These are phyloP conservation scores for Rhinophrynus dorsalis DNA, from an alignment of 2,797 vertebrate genomes.

Conservation along the genomic window DNA sequence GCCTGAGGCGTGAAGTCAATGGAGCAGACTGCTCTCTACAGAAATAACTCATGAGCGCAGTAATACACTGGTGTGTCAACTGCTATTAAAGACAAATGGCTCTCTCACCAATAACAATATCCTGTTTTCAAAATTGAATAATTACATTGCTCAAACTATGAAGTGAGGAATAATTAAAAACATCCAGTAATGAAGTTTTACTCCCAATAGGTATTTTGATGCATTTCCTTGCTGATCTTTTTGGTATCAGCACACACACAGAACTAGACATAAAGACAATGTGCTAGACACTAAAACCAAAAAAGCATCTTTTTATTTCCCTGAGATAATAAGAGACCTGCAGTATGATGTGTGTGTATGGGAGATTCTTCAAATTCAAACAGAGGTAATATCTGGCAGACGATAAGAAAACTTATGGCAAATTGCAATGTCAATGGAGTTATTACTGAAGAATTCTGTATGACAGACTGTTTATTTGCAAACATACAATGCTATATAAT, in stretches of 20 bases:
- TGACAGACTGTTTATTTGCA: background rate
- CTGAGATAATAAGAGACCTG: background rate
- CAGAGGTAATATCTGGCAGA: background rate
- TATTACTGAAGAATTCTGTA: background rate
- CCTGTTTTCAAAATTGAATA: constrained; percentile 58
- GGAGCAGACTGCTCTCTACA: constrained; percentile 38
- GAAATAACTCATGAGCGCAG: constrained; percentile 47
- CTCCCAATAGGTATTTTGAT: constrained; percentile 27
- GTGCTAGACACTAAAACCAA: background rate
- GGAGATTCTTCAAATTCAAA: background rate
- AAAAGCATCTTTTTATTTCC: background rate
- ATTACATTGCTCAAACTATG: constrained; percentile 53
- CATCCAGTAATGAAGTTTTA: constrained; percentile 51
- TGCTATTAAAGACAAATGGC: constrained; percentile 57
- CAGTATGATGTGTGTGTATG: no score
- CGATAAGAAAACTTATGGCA: constrained; percentile 18
- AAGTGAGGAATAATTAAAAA: constrained; percentile 60
- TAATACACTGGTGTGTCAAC: constrained; percentile 53
- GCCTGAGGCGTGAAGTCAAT: constrained; percentile 39
- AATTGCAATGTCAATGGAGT: background rate
- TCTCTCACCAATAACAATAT: constrained; percentile 62
- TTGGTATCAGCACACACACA: constrained; percentile 34
- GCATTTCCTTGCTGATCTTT: constrained; percentile 2
- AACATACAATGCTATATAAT: background rate
- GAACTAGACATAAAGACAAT: constrained; percentile 17